Base-by-base conservation (phyloP, 2,888 invertebrate species). In the Panorpa germanica region DNA sequence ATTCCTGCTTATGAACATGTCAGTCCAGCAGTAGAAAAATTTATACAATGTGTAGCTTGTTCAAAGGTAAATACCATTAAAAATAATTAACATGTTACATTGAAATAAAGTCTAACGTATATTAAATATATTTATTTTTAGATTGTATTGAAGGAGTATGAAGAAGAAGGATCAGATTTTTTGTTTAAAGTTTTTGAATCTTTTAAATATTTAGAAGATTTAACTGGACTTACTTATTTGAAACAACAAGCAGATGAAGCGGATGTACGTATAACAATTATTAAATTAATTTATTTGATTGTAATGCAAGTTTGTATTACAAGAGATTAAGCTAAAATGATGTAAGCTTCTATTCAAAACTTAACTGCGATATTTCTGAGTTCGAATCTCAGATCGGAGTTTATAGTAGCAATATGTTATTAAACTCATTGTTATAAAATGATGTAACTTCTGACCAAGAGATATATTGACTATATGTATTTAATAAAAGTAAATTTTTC, bases 31-130 rank as follows among this genome's bases (percentile, higher is more conserved):
- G 83, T 85, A 23, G 63, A 70, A 29, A 75, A 82, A 42, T 98
- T 90, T 59, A 64, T 69, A 31, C 77, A 82, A 39, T 98, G 96
- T 47, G 83, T 90, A 25, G 96, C 90, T 0, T 98, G 98, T 48
- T 93, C 91, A 0, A 56, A 64, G 38, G 53, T 54, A 37, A 35
- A 31, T 16, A 16, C 3, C n/a, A n/a, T n/a, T n/a, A n/a, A n/a
- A n/a, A n/a, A n/a, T n/a, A n/a, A 7, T 23, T 17, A 7, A 25
- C 12, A 13, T n/a, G n/a, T 17, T 32, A 12, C 12, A 18, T 15
- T 31, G 18, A 12, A 23, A 21, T 8, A 19, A 3, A 8, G 17
- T 25, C 5, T 10, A 18, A n/a, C 25, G 13, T 17, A 22, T 25
- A 13, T 35, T 18, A 28, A 14, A 29, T 17, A 25, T 30, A 7